Base-by-base conservation (phyloP, 2,888 invertebrate species). In the Chrysolina americana region DNA sequence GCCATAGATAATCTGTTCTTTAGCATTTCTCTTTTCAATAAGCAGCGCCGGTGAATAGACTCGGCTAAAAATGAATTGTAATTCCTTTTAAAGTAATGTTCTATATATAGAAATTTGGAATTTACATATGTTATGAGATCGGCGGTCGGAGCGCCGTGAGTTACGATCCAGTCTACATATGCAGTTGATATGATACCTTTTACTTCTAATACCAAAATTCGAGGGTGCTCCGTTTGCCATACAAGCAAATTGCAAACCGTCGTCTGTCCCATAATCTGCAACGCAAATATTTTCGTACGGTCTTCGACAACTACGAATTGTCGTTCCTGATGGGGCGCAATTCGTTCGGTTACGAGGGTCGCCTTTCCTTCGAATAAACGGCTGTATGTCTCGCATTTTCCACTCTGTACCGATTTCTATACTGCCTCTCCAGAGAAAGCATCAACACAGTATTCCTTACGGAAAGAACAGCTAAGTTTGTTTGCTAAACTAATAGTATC, bases 381-480 rank as follows among this genome's bases (percentile, higher is more conserved):
- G 0, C 19, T 10, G 0, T 50, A 50, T 50, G 15, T 50, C 9
- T 17, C 17, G 9, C 50, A 50, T 19, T 50, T 19, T 17, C 10
- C 1, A 1, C 10, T 10, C 6, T 0, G 6, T 0, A 9, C 9
- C 5, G 10, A 10, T 50, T 50, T 9, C 50, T 17, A 50, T 3
- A 17, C 50, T 19, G 9, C 15, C 17, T 50, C 19, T 8, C 50
- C 19, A 8, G 9, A 10, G 10, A 50, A 19, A 9, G 19, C 19
- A 50, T 50, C 50, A 3, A 17, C 17, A 50, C 50, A 50, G 17
- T 50, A 50, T 19, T 17, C 50, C 0, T 19, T 17, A 17, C 11
- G 15, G 50, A 8, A 50, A 3, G 15, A 3, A 8, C 50, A 50
- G 3, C 15, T 44, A 3, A 78, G 0, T 86, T 66, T 50, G 6